Conservation (phyloP, 1,140 invertebrate species). For the Alviniconcha marisindica region DNA sequence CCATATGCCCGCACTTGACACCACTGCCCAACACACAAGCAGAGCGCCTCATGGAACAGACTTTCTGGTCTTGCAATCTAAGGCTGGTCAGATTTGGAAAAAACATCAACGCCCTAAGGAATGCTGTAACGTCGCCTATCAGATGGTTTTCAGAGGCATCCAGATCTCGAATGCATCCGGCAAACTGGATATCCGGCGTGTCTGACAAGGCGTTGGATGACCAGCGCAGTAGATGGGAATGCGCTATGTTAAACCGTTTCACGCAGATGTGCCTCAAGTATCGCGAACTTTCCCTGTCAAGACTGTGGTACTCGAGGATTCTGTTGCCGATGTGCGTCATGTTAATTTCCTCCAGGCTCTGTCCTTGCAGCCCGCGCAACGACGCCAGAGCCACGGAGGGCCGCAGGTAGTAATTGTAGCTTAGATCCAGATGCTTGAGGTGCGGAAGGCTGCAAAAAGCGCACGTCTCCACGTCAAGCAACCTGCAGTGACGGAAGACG, state of each 20-base stretch:
- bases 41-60: background rate
- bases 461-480: background rate
- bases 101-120: background rate
- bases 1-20: background rate
- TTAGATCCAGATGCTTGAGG: background rate
- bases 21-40: background rate
- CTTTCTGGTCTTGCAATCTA: background rate
- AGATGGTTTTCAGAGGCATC: conserved; percentile 12
- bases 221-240: background rate
- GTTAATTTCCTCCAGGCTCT: conserved; percentile 1
- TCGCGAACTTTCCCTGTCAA: background rate
- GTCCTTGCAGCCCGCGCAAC: conserved; percentile 2
- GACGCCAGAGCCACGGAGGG: background rate
- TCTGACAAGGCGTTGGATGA: background rate
- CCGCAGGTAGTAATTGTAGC: background rate
- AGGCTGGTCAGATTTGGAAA: background rate
- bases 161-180: background rate
- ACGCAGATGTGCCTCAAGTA: conserved; percentile 7
- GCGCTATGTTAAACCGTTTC: background rate
- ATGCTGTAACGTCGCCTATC: background rate
- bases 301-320: too few relatives aligned
- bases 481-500: background rate
- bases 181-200: background rate
- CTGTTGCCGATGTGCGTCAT: background rate
- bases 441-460: conserved; percentile 9